Percentiles rank a stretch among this genome's conserved stretches.
phyloP scores from a whole-genome alignment of 2,797 vertebrate species.

The Vultur gryphus region DNA sequence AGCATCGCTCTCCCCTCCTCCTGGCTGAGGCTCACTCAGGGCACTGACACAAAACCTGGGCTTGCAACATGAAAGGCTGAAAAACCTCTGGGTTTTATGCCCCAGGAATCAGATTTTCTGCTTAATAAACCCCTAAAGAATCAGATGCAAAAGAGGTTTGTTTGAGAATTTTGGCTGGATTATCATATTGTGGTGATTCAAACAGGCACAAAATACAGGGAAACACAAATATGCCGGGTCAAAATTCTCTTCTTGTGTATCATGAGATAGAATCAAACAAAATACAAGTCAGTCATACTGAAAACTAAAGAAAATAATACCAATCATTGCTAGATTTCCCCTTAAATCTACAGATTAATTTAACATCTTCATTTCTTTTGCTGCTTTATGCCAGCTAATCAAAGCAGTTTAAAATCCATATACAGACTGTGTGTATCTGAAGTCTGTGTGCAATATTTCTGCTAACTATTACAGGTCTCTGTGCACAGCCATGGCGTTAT shows the following conservation, averaged over 20 bases:
- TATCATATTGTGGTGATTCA: background rate
- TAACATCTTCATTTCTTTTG: background rate
- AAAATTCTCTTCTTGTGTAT: background rate
- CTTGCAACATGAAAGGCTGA: slow-evolving; percentile 6
- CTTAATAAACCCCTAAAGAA: slow-evolving; percentile 23
- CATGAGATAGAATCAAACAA: background rate
- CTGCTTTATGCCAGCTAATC: background rate
- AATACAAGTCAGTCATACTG: background rate
- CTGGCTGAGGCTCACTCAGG: background rate
- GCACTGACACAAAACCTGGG: background rate
- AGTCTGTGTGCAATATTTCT: background rate
- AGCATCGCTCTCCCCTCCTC: background rate
- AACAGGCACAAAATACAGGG: background rate
- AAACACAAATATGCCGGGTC: background rate
- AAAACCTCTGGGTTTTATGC: background rate
- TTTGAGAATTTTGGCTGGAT: background rate
- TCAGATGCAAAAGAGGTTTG: background rate
- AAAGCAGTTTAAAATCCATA: background rate
- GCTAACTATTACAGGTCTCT: background rate
- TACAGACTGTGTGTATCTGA: background rate
- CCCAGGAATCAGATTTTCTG: background rate
- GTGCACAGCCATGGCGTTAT: rapidly evolving
- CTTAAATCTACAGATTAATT: background rate
- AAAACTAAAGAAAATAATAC: background rate
- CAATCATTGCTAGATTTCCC: background rate